Evolutionary conservation across 2,113 vertebrate genomes (phyloP).

Genomic region (Tychaedon coryphoeus): DNA sequence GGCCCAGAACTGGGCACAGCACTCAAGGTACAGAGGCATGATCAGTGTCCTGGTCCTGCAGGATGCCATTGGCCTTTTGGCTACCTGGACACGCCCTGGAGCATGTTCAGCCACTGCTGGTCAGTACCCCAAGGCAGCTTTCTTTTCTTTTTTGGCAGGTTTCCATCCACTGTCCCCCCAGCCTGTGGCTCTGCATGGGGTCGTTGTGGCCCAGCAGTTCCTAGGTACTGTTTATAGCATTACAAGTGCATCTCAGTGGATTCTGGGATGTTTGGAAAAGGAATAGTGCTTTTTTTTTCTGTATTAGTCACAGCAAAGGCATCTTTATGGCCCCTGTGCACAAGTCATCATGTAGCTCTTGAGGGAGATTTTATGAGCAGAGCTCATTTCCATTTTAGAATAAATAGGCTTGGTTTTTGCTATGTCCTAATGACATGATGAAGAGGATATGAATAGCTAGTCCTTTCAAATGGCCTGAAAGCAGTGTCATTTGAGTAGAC

Average conservation of each 20-base stretch:
- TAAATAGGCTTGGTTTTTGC: not conserved
- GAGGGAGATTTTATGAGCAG: slow-evolving; percentile 14
- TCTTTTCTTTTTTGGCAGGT: not conserved
- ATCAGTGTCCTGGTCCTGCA: too few species aligned
- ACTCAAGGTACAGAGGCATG: fast-evolving
- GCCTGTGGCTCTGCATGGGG: too few species aligned
- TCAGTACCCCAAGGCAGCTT: not conserved
- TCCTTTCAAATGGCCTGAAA: not conserved
- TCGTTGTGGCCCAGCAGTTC: not conserved
- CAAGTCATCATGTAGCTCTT: slow-evolving; percentile 27
- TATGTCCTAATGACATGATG: not conserved
- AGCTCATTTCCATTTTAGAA: slow-evolving; percentile 4
- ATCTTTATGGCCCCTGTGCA: slow-evolving; percentile 15
- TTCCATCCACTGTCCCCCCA: not conserved
- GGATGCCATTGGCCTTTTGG: not conserved
- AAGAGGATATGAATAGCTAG: not conserved
- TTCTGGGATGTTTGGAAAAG: not conserved
- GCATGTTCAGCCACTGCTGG: not conserved
- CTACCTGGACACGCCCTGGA: not conserved
- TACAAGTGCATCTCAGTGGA: not conserved
- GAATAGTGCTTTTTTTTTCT: not conserved
- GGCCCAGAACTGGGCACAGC: not conserved
- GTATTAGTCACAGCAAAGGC: slow-evolving; percentile 16
- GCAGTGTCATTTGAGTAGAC: not conserved
- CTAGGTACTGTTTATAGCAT: not conserved